phyloP scores from a whole-genome alignment of 2,888 invertebrate genomes.

The Adineta ricciae region DNA sequence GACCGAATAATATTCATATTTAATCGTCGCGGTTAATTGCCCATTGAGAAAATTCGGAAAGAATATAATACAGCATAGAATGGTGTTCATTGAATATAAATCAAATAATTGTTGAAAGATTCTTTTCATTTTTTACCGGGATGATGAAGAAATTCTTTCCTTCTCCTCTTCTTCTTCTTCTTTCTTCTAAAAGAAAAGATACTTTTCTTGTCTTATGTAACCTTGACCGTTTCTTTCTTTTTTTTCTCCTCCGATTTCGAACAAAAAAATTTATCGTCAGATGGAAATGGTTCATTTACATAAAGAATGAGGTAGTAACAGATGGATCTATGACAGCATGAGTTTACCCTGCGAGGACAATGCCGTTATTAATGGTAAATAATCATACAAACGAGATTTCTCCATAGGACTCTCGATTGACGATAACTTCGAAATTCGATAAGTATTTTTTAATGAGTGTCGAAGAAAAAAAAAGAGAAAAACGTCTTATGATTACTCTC shows the following conservation, averaged over 20 bases:
- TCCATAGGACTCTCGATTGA: too few relatives aligned
- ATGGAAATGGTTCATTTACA: not conserved
- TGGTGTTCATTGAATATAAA: not conserved
- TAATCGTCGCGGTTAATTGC: not conserved
- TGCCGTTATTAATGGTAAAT: too few relatives aligned
- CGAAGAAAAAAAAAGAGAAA: not conserved
- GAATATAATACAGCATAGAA: not conserved
- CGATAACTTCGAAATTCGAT: too few relatives aligned
- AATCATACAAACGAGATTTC: too few relatives aligned
- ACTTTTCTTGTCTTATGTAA: not conserved
- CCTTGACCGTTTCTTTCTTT: not conserved
- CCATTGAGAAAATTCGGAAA: not conserved
- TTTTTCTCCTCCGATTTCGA: not conserved
- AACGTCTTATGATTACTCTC: not conserved
- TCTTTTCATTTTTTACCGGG: not conserved
- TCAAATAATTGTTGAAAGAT: too few relatives aligned
- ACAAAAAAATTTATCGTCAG: not conserved
- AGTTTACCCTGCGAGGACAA: too few relatives aligned
- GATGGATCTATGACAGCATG: not conserved
- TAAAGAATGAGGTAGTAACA: not conserved
- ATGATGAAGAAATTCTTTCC: not conserved
- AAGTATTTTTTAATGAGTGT: too few relatives aligned
- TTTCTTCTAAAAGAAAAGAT: not conserved
- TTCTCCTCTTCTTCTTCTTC: not conserved
- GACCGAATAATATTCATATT: not conserved